Conservation (phyloP, 2,888 invertebrate genomes). For the Xestobium rufovillosum region DNA sequence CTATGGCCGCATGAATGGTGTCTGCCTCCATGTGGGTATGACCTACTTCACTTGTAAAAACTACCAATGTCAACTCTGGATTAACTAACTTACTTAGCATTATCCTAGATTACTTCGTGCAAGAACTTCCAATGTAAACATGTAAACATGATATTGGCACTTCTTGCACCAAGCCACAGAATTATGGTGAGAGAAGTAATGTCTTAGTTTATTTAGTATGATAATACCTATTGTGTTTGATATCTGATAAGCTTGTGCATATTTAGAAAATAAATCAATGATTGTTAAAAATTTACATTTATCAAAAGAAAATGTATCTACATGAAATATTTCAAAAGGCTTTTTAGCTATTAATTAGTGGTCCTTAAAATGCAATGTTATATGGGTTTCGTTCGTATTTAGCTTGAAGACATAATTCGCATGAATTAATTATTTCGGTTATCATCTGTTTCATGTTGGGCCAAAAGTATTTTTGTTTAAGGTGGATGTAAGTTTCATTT, state of each 20-base stretch:
- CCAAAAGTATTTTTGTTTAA: constrained; percentile 7
- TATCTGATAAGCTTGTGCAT: constrained; percentile 3
- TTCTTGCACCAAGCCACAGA: too few species aligned
- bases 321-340: constrained; percentile 5
- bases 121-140: too few species aligned
- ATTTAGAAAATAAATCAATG: too few species aligned
- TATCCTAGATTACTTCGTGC: too few species aligned
- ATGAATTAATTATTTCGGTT: constrained; percentile 7
- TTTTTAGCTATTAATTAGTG: constrained; percentile 4
- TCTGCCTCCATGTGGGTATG: constrained; percentile 12
- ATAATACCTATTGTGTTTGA: neutral
- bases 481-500: constrained; percentile 2
- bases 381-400: constrained; percentile 11
- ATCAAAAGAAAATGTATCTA: too few species aligned
- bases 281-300: too few species aligned
- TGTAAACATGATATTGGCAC: too few species aligned
- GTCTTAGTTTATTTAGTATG: constrained; percentile 5
- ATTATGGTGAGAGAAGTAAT: too few species aligned
- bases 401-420: constrained; percentile 6
- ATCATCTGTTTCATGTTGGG: constrained; percentile 5
- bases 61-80: too few species aligned
- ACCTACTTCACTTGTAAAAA: too few species aligned
- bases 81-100: too few species aligned
- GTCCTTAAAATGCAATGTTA: neutral
- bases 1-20: constrained; percentile 7